A percentile compares a stretch with the other conserved stretches of the same genome.
These are phyloP conservation scores for Alaudala cheleensis DNA, from an alignment of 2,113 vertebrate genomes.

Conservation along the genomic window DNA sequence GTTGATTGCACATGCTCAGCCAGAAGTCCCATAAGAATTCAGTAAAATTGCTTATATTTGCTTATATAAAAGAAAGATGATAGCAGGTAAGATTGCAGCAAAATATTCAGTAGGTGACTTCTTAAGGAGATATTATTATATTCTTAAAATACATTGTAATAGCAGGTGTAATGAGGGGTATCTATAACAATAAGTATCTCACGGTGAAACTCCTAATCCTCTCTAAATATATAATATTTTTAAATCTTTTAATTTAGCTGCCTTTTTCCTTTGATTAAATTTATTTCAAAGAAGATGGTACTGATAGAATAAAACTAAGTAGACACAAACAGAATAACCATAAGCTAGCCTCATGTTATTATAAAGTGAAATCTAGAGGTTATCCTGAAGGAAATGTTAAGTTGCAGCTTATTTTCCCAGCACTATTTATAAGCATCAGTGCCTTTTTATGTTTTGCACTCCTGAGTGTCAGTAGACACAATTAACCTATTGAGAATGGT, in stretches of 20 bases:
- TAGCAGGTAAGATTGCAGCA: accelerated
- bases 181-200: neutral
- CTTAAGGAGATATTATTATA: neutral
- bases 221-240: neutral
- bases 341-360: neutral
- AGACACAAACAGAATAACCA: neutral
- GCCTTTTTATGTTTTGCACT: neutral
- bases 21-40: neutral
- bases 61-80: neutral
- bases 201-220: neutral
- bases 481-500: neutral
- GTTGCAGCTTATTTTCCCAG: neutral
- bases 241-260: neutral
- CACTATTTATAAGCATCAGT: neutral
- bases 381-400: neutral
- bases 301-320: neutral
- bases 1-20: neutral
- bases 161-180: neutral
- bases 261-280: neutral
- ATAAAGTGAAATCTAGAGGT: neutral
- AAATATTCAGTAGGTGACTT: neutral
- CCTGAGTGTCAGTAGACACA: neutral
- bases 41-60: neutral
- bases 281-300: neutral
- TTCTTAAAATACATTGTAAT: neutral